These are phyloP conservation scores for Blera fallax DNA, from an alignment of 2,888 invertebrate species.

Conservation along the genomic window DNA sequence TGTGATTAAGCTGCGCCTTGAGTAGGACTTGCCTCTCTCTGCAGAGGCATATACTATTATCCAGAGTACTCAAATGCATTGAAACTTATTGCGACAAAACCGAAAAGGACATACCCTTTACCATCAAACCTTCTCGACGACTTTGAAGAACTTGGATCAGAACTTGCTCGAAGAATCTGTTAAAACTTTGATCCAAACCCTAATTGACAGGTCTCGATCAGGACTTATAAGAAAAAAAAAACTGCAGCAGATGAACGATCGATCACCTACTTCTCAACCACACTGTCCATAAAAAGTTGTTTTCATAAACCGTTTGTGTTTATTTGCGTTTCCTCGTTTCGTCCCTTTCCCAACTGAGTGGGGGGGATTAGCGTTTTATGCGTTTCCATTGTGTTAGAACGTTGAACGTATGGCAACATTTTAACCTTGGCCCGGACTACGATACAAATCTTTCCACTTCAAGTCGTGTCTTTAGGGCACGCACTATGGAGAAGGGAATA, in stretches of 20 bases:
- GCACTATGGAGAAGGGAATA: constrained; percentile 27
- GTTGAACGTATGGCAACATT: constrained; percentile 45
- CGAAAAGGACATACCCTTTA: no score
- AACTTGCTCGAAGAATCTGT: no score
- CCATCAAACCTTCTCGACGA: no score
- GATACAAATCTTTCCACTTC: constrained; percentile 59
- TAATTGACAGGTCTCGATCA: no score
- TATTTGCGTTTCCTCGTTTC: constrained; percentile 27
- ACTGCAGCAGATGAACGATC: not conserved
- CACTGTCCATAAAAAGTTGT: constrained; percentile 21
- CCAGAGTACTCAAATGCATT: no score
- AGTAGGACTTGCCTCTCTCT: no score
- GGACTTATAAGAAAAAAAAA: no score
- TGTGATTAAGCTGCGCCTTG: no score
- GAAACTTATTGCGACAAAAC: no score
- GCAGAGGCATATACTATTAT: no score
- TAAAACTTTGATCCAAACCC: no score
- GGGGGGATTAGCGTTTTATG: constrained; percentile 26
- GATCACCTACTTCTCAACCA: not conserved
- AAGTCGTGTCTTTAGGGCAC: constrained; percentile 61
- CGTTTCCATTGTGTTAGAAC: constrained; percentile 49
- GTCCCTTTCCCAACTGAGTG: not conserved
- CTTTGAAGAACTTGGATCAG: no score
- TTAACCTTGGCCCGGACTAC: constrained; percentile 55
- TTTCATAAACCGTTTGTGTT: constrained; percentile 9